Evolutionary conservation across 2,113 vertebrate species (phyloP).

Genomic region (Prunella himalayana): DNA sequence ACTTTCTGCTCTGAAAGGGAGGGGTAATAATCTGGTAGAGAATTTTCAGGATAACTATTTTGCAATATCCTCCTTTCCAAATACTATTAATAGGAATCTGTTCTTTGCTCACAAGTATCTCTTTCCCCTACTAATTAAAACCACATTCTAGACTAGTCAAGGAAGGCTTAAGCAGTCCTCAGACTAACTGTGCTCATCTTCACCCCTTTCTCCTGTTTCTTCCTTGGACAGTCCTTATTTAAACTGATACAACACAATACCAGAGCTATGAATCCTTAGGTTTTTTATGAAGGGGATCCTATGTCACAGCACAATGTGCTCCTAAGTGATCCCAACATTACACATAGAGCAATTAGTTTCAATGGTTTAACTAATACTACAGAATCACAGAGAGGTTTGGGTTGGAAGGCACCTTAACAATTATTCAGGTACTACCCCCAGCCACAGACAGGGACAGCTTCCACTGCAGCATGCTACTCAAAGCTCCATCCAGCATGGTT

Average conservation of each 20-base stretch:
- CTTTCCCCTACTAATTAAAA: neutral
- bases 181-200: neutral
- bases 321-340: neutral
- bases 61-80: neutral
- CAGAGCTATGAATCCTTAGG: neutral
- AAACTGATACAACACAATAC: neutral
- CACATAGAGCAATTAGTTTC: neutral
- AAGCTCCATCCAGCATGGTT: neutral
- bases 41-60: neutral
- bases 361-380: neutral
- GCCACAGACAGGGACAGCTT: neutral
- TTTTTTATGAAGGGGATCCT: neutral
- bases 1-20: neutral
- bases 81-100: neutral
- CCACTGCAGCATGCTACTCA: rapidly evolving
- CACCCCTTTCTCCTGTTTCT: neutral
- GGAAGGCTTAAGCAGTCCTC: neutral
- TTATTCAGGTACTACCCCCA: too few relatives aligned
- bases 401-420: neutral
- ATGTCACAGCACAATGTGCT: neutral
- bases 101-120: neutral
- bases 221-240: neutral
- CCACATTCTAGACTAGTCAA: neutral
- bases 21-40: neutral
- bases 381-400: neutral